Conservation (phyloP, 2,113 vertebrate species). For the Clupea harengus region DNA sequence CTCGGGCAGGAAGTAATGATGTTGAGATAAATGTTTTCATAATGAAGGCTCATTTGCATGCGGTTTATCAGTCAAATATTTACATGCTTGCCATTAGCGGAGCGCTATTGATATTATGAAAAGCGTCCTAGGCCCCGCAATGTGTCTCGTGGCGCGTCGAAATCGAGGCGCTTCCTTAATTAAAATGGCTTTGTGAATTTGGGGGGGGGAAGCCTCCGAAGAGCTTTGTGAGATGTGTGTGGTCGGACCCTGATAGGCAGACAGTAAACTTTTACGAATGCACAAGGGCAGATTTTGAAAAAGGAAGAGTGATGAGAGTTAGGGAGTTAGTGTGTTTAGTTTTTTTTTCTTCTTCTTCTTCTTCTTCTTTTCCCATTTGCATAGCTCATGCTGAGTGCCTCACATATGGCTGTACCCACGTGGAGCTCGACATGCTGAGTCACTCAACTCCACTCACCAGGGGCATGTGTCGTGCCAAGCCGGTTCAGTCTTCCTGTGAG, state of each 20-base stretch:
- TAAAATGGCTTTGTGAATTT: neutral
- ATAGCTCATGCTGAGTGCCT: conserved; percentile 1
- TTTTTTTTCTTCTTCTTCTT: neutral
- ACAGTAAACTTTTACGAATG: neutral
- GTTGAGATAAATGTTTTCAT: neutral
- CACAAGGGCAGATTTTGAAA: neutral
- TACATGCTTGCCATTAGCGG: conserved; percentile 13
- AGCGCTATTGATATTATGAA: neutral
- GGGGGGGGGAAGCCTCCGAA: neutral
- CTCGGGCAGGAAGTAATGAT: neutral
- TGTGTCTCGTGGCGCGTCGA: neutral
- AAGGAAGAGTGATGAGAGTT: neutral
- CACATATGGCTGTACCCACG: conserved; percentile 24
- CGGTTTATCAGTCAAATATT: conserved; percentile 18
- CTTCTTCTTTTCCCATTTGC: neutral
- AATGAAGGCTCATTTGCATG: neutral
- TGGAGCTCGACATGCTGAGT: neutral
- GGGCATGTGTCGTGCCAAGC: neutral
- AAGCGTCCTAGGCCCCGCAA: neutral
- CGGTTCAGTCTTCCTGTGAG: neutral
- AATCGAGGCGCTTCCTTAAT: neutral
- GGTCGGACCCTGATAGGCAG: conserved; percentile 12
- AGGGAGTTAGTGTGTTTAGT: neutral
- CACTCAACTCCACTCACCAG: neutral
- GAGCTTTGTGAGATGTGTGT: neutral